These are phyloP conservation scores for Bubalus kerabau DNA, from an alignment of 2,113 vertebrate genomes.

Conservation along the genomic window DNA sequence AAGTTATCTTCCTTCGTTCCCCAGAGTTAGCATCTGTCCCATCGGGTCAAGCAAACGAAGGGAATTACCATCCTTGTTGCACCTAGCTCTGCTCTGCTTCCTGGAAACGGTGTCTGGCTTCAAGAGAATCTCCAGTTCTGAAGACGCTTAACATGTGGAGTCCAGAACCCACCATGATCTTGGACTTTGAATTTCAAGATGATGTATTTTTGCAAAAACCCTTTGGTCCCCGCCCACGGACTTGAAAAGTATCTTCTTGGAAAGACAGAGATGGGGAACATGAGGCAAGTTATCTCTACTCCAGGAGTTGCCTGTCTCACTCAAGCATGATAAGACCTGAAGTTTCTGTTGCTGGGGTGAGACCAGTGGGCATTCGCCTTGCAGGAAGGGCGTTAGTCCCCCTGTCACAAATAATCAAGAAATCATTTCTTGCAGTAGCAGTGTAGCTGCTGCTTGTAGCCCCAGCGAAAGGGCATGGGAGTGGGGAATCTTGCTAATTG, in stretches of 20 bases:
- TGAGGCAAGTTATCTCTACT: background rate
- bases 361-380: conserved; percentile 56
- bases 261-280: background rate
- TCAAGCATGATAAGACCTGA: conserved; percentile 22
- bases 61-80: background rate
- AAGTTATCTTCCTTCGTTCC: background rate
- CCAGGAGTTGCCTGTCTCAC: background rate
- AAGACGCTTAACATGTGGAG: background rate
- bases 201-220: background rate
- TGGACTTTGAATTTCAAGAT: conserved; percentile 13
- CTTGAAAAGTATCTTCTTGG: background rate
- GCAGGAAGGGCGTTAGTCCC: conserved; percentile 67
- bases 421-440: conserved; percentile 59
- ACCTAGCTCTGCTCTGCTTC: background rate
- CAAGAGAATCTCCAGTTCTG: background rate
- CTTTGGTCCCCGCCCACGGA: background rate
- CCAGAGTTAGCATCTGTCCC: background rate
- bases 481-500: conserved; percentile 82
- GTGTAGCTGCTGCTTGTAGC: conserved; percentile 67
- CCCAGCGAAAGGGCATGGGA: conserved; percentile 68
- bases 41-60: background rate
- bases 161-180: background rate
- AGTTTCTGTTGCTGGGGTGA: conserved; percentile 16
- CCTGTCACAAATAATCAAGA: conserved; percentile 63
- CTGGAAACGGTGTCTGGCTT: background rate